Percentiles rank a stretch among this genome's conserved stretches.
phyloP scores from a whole-genome alignment of 2,113 vertebrate species.

The Campylomormyrus tamandua region DNA sequence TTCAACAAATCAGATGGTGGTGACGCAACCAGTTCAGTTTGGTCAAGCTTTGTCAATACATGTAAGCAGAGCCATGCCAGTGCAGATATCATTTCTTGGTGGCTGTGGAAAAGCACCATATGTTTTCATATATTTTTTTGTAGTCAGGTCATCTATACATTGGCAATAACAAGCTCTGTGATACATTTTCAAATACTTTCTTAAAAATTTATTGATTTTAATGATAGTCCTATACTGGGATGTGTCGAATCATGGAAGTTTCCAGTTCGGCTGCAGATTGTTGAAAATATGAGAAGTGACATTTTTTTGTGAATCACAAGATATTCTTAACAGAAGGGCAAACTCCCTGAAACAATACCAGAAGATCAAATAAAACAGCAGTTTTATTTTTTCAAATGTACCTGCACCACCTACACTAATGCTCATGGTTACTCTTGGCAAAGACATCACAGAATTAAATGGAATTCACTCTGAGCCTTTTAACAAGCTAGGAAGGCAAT shows the following conservation, averaged over 20 bases:
- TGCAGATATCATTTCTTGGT: not conserved
- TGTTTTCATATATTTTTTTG: not conserved
- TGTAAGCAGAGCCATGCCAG: not conserved
- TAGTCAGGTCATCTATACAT: not conserved
- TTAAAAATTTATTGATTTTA: not conserved
- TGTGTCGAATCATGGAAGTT: not conserved
- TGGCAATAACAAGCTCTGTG: not conserved
- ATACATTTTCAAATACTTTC: not conserved
- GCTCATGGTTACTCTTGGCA: conserved; percentile 44
- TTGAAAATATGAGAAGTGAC: not conserved
- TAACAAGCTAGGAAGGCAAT: not conserved
- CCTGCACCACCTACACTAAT: conserved; percentile 36
- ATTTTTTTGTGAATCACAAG: conserved; percentile 19
- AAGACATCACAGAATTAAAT: conserved; percentile 70
- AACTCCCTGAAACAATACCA: not conserved
- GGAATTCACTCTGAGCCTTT: conserved; percentile 61
- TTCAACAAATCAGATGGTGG: not conserved
- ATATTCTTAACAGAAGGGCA: not conserved
- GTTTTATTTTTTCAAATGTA: conserved; percentile 46
- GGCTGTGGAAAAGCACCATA: not conserved
- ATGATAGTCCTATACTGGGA: not conserved
- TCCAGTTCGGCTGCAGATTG: not conserved
- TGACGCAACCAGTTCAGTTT: not conserved
- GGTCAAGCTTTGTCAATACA: not conserved
- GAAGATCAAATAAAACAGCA: not conserved